These are phyloP conservation scores for Ceryle rudis DNA, from an alignment of 2,797 vertebrate genomes.

Conservation along the genomic window DNA sequence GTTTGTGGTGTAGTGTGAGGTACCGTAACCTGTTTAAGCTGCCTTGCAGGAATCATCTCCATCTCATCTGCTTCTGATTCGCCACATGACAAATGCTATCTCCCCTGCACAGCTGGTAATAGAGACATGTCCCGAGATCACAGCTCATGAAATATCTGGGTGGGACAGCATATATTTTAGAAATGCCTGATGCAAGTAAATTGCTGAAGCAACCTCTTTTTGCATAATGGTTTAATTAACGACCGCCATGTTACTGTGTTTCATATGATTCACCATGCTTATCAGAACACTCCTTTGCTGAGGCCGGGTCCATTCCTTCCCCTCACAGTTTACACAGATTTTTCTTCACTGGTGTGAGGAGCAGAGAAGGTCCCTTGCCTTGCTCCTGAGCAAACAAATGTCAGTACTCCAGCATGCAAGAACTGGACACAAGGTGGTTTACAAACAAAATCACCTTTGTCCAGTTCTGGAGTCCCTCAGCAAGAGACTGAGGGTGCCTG, in stretches of 20 bases:
- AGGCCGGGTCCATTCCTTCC: background rate
- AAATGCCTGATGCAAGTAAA: conserved; percentile 40
- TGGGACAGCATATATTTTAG: conserved; percentile 24
- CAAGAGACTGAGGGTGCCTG: background rate
- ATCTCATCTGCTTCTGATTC: background rate
- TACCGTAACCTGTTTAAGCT: background rate
- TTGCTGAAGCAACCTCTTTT: background rate
- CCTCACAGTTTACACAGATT: background rate
- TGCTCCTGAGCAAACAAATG: background rate
- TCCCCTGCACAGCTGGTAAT: conserved; percentile 14
- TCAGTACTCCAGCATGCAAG: background rate
- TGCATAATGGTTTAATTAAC: background rate
- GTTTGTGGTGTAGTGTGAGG: background rate
- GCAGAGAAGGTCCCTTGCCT: background rate
- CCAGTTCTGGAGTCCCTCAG: background rate
- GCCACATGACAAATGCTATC: background rate
- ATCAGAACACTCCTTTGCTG: background rate
- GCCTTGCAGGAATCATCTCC: background rate
- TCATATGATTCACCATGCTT: background rate
- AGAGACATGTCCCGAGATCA: background rate
- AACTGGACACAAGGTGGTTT: background rate
- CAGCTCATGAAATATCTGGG: conserved; percentile 43
- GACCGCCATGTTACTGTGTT: background rate
- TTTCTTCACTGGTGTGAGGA: background rate
- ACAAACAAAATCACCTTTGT: background rate